A percentile compares a stretch with the other conserved stretches of the same genome.
Evolutionary conservation across 2,888 invertebrate genomes (phyloP).

Genomic region (Polydesmus complanatus): DNA sequence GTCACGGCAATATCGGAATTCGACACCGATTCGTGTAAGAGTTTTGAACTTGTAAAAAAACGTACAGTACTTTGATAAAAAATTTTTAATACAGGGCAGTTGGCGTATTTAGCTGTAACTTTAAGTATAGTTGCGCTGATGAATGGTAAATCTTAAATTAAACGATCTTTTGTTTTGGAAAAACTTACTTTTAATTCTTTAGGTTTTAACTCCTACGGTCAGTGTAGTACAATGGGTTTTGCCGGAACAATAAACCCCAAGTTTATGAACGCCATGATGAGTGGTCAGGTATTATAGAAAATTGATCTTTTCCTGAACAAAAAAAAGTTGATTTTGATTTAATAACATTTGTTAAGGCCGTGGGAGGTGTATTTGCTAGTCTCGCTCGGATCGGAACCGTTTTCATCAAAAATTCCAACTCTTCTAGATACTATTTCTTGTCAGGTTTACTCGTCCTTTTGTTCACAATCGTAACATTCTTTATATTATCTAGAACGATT

Average conservation of each 20-base stretch:
- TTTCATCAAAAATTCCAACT: conserved; percentile 66
- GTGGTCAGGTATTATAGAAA: conserved; percentile 37
- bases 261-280: conserved; percentile 58
- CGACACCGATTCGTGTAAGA: conserved; percentile 9
- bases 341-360: conserved; percentile 46
- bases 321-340: background rate
- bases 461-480: background rate
- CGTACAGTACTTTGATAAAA: background rate
- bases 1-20: background rate
- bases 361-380: conserved; percentile 82
- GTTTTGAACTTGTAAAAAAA: background rate
- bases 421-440: conserved; percentile 73
- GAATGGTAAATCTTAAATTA: conserved; percentile 37
- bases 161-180: background rate
- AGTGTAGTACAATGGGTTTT: conserved; percentile 72
- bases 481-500: background rate
- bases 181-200: conserved; percentile 29
- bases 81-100: conserved; percentile 46
- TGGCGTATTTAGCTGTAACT: conserved; percentile 63
- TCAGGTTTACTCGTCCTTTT: conserved; percentile 52
- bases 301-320: background rate
- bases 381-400: conserved; percentile 67
- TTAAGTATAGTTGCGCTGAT: conserved; percentile 63
- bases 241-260: conserved; percentile 71
- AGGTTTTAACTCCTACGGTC: conserved; percentile 73